Evolutionary conservation across 2,797 vertebrate genomes (phyloP), one percentile per base, ranked within the genome.

Genomic region (Ambastaia sidthimunki): DNA sequence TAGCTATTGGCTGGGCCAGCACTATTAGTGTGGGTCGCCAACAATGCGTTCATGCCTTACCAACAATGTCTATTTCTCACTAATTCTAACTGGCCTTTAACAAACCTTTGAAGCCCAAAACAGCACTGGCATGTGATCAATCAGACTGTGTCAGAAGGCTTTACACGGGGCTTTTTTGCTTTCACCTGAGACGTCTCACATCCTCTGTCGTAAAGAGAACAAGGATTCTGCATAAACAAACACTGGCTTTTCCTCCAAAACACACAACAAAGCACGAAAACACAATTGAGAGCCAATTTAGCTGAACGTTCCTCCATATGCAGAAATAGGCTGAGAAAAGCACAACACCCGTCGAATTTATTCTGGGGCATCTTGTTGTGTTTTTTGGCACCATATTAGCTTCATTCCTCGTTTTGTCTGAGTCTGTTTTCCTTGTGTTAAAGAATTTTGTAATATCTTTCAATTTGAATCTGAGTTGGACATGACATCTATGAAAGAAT

Each of bases 51-150:
- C 80, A 78, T 60, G 80, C 52, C 78, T 78, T 77, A 80, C 65
- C 71, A 81, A 59, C 37, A 74, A 74, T 48, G 47, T 76, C 71
- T 31, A 74, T 82, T 52, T 76, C 68, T 84, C 74, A 80, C 50
- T 70, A 41, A 62, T 37, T 52, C 28, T 71, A 70, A 82, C 50
- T 41, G 12, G n/a, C 28, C 16, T 70, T 31, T 18, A 18, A 47
- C 31, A 23, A 65, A 65, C n/a, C 82, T 85, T 85, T 84, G 80
- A 83, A 81, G 76, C 63, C 19, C 60, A 78, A 44, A 85, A 60
- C 74, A 57, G 23, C 52, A 63, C 72, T 19, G 15, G 31, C 52
- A 69, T 71, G 81, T 67, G 55, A 70, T 66, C 67, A 71, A 16
- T 81, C 57, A 76, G 67, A 50, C 23, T 52, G 48, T 34, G 72